Conservation (phyloP, 2,113 vertebrate species). For the Podocnemis expansa region DNA sequence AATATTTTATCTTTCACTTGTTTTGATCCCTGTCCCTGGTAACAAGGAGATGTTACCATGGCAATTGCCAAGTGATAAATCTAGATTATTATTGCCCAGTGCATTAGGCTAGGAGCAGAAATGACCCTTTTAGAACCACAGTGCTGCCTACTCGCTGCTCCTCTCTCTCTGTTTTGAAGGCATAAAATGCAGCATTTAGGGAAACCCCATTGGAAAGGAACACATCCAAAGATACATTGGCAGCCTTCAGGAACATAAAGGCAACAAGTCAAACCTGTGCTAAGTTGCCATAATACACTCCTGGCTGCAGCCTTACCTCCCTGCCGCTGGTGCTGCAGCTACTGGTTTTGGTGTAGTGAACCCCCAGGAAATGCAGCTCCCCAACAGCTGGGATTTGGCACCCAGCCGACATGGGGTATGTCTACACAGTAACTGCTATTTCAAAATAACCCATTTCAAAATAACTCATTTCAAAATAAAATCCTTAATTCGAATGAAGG, state of each 20-base stretch:
- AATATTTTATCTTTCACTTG: slow-evolving; percentile 72
- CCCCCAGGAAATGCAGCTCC: too few species aligned
- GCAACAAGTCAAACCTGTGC: background rate
- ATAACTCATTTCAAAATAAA: too few species aligned
- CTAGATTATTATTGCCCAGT: slow-evolving; percentile 75
- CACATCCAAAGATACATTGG: background rate
- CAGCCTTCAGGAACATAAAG: background rate
- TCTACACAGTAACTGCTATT: too few species aligned
- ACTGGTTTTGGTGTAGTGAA: too few species aligned
- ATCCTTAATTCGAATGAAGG: too few species aligned
- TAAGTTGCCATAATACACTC: too few species aligned
- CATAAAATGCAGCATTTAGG: background rate
- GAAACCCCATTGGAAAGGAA: accelerated
- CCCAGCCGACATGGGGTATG: too few species aligned
- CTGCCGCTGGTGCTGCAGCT: too few species aligned
- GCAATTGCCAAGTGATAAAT: slow-evolving; percentile 76
- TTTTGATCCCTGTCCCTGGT: slow-evolving; percentile 69
- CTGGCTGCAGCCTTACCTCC: too few species aligned
- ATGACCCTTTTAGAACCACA: slow-evolving; percentile 9
- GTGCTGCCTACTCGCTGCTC: background rate
- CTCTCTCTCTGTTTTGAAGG: background rate
- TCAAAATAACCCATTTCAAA: too few species aligned
- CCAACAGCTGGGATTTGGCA: too few species aligned
- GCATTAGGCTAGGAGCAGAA: slow-evolving; percentile 51
- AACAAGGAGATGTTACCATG: slow-evolving; percentile 79